Evolutionary conservation across 1,140 invertebrate species (phyloP).

Genomic region (Bombus cullumanus): DNA sequence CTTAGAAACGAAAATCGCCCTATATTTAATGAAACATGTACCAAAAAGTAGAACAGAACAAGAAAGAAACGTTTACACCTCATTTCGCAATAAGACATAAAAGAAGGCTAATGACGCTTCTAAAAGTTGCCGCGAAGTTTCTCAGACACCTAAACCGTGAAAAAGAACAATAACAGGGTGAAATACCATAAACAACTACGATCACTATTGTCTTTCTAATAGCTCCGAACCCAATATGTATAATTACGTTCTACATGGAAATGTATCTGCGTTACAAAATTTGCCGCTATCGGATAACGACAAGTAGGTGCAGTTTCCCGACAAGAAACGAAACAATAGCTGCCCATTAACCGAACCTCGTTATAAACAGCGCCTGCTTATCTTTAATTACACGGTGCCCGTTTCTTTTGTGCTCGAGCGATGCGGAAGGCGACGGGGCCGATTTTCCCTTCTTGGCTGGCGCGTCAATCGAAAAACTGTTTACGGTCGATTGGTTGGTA

Average conservation of each 20-base stretch:
- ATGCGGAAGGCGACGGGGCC: background rate
- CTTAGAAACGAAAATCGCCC: too few relatives aligned
- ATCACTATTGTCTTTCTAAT: background rate
- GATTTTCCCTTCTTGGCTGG: constrained; percentile 35
- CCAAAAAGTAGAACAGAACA: too few relatives aligned
- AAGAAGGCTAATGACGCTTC: too few relatives aligned
- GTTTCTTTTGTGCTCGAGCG: constrained; percentile 25
- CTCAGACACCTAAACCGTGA: background rate
- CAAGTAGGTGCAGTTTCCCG: background rate
- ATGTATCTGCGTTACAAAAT: constrained; percentile 4
- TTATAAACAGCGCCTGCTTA: constrained; percentile 42
- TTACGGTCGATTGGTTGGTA: constrained; percentile 59
- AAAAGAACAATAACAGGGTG: background rate
- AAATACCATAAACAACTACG: background rate
- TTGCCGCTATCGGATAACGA: too few relatives aligned
- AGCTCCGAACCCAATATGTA: too few relatives aligned
- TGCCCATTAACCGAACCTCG: constrained; percentile 40
- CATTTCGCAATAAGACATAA: too few relatives aligned
- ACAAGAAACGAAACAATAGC: constrained; percentile 19
- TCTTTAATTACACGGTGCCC: constrained; percentile 52
- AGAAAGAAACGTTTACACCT: too few relatives aligned
- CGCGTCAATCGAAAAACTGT: constrained; percentile 51
- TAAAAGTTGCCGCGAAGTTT: background rate
- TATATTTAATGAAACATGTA: too few relatives aligned
- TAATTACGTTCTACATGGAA: background rate